Base-by-base conservation (phyloP, 2,797 vertebrate genomes). In the Petrocephalus sullivani region DNA sequence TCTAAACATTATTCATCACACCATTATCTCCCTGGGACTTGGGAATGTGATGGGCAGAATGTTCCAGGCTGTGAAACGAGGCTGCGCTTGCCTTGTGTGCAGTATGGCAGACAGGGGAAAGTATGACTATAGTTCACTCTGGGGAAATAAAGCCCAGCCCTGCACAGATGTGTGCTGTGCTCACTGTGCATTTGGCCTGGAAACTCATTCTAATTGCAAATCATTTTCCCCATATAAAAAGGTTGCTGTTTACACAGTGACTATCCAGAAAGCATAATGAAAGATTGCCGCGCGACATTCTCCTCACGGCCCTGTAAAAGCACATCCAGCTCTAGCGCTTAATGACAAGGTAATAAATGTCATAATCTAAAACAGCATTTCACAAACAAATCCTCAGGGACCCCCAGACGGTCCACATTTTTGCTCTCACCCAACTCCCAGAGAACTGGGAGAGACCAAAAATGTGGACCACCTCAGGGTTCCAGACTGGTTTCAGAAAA, bases 101-200 rank as follows among this genome's bases (percentile, higher is more conserved):
- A 87, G 60, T 90, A 89, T 71, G 90, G 33, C 84, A 88, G 53
- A 90, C 67, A 33, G 46, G 75, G 82, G 89, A 91, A 92, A 89
- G 88, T 89, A 91, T 93, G 92, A 94, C 91, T 84, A 87, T 83
- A 23, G 88, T 88, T 87, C 83, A 53, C 88, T 91, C 89, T 90
- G 71, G 88, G 90, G 88, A 90, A 85, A 67, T 89, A 53, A 56
- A 89, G 87, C 89, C 91, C 37, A 86, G 88, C 67, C 89, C 89
- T 53, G 4, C 88, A 61, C 89, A 91, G 71, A 87, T 56, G 87
- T 91, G 88, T 89, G 87, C 51, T 49, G 33, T 1, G 60, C 58
- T 90, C 1, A 82, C 49, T 71, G 28, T 33, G n/a, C 89, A 37
- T 19, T 53, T 88, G 33, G 56, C 21, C 67, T 78, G 51, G 37